A percentile compares a stretch with the other conserved stretches of the same genome.
phyloP scores from a whole-genome alignment of 2,797 vertebrate species.

The Parambassis ranga region DNA sequence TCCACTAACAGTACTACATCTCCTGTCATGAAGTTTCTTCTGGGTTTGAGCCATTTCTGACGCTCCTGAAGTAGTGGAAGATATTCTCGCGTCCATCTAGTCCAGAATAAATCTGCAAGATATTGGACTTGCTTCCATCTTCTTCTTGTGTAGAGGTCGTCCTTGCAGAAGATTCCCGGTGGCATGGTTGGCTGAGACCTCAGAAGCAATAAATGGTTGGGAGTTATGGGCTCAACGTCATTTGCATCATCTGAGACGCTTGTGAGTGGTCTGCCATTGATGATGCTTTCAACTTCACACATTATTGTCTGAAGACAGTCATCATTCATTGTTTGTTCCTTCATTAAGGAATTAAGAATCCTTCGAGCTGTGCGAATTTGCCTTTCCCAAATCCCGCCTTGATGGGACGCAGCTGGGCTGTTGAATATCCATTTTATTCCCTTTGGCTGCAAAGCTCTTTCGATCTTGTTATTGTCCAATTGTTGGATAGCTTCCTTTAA shows the following conservation, averaged over 20 bases:
- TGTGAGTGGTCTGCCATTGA: background rate
- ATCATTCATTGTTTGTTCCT: background rate
- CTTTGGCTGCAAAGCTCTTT: background rate
- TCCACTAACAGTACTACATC: slow-evolving; percentile 3
- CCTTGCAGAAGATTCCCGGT: background rate
- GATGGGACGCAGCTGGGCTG: background rate
- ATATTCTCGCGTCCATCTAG: slow-evolving; percentile 3
- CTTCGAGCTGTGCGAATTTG: background rate
- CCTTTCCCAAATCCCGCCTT: background rate
- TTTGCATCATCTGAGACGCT: background rate
- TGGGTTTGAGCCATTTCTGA: slow-evolving; percentile 1
- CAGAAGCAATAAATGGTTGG: background rate
- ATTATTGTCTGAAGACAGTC: background rate
- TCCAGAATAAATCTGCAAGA: slow-evolving; percentile 11
- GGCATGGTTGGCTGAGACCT: background rate
- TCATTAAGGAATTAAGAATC: background rate
- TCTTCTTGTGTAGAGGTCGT: background rate
- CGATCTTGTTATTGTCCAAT: background rate
- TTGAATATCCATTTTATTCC: slow-evolving; percentile 8
- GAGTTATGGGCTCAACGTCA: background rate
- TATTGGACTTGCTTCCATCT: slow-evolving; percentile 9
- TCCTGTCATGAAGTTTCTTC: background rate
- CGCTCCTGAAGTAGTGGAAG: slow-evolving; percentile 11
- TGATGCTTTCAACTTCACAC: background rate
- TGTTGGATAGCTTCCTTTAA: background rate